phyloP scores from a whole-genome alignment of 2,113 vertebrate species.

The Origma solitaria region DNA sequence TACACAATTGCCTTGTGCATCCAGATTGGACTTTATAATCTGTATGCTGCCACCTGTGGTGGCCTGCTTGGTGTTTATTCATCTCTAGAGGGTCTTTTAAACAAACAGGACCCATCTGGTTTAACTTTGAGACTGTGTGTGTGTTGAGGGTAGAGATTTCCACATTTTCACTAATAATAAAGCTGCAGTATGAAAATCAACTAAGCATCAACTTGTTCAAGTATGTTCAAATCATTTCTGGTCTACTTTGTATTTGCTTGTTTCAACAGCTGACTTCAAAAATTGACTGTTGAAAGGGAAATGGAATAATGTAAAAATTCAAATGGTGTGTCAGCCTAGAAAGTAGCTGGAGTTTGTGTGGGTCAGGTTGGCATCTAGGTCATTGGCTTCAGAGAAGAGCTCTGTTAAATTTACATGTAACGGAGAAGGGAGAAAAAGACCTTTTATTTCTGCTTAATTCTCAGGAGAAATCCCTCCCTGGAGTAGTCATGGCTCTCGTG shows the following conservation, averaged over 20 bases:
- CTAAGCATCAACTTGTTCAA: not conserved
- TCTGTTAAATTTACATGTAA: not conserved
- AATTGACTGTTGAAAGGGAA: not conserved
- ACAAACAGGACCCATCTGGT: not conserved
- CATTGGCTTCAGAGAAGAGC: not conserved
- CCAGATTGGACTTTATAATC: not conserved
- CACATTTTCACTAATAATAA: not conserved
- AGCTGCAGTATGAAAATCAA: not conserved
- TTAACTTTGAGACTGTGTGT: not conserved
- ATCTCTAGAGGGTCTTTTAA: not conserved
- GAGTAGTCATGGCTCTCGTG: slow-evolving; percentile 97
- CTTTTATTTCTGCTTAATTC: slow-evolving; percentile 36
- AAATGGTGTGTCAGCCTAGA: not conserved
- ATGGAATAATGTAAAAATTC: not conserved
- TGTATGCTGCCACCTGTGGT: not conserved
- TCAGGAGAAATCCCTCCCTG: slow-evolving; percentile 96
- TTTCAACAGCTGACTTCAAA: not conserved
- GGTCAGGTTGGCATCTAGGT: not conserved
- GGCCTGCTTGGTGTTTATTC: not conserved
- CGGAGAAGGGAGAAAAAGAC: not conserved
- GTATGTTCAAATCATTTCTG: not conserved
- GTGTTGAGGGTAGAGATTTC: not conserved
- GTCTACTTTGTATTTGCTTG: not conserved
- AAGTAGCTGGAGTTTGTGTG: not conserved
- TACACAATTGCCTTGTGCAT: not conserved